phyloP scores from a whole-genome alignment of 2,113 vertebrate species.

The Sapayoa aenigma region DNA sequence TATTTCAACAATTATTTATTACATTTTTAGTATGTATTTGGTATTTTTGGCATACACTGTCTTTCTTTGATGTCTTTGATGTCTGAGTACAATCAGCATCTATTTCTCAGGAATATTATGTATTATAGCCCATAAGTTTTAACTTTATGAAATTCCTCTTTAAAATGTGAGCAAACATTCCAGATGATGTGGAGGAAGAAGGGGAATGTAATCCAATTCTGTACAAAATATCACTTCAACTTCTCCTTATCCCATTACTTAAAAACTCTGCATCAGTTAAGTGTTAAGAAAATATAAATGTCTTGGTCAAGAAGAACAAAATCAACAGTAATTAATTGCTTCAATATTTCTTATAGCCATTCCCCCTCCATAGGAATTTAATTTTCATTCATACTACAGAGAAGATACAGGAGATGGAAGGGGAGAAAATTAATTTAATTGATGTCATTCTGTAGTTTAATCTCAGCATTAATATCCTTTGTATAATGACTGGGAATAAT shows the following conservation, averaged over 20 bases:
- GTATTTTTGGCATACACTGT: not conserved
- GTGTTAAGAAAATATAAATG: constrained; percentile 15
- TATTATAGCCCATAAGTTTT: not conserved
- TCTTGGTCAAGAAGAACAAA: constrained; percentile 16
- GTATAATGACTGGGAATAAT: constrained; percentile 1
- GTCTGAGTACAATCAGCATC: not conserved
- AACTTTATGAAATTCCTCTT: not conserved
- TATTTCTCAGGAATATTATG: not conserved
- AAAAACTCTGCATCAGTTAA: constrained; percentile 10
- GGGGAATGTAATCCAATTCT: not conserved
- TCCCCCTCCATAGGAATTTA: constrained; percentile 41
- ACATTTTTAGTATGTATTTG: not conserved
- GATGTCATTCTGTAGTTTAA: constrained; percentile 34
- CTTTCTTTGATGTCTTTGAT: not conserved
- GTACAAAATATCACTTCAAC: not conserved
- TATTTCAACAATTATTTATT: not conserved
- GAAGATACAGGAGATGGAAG: not conserved
- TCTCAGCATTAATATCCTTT: constrained; percentile 23
- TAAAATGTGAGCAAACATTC: not conserved
- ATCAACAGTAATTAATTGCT: constrained; percentile 49
- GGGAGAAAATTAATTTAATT: constrained; percentile 55
- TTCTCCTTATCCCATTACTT: not conserved
- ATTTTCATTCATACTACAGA: constrained; percentile 41
- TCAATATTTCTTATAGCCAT: not conserved
- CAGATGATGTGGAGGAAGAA: not conserved